phyloP scores from a whole-genome alignment of 1,140 invertebrate species.

The Drosophila mauritiana region DNA sequence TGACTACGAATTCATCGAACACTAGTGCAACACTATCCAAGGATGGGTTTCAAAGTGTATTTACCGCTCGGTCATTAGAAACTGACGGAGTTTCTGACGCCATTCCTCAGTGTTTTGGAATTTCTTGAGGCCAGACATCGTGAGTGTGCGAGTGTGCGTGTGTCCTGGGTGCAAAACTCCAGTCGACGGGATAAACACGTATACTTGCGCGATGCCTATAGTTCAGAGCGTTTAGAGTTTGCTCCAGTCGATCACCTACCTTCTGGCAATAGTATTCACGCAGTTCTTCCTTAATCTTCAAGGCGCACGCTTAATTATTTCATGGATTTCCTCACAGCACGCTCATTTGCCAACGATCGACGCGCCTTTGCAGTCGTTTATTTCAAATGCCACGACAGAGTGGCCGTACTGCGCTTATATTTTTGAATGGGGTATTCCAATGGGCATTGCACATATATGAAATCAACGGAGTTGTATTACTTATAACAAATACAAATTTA shows the following conservation, averaged over 20 bases:
- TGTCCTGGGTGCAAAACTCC: conserved; percentile 22
- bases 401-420: not conserved
- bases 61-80: conserved; percentile 76
- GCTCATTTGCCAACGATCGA: conserved; percentile 13
- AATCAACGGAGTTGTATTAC: too few relatives aligned
- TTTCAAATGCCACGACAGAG: conserved; percentile 25
- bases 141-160: conserved; percentile 2
- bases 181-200: not conserved
- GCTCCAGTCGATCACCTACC: conserved; percentile 10
- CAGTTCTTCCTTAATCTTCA: not conserved
- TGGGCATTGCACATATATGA: too few relatives aligned
- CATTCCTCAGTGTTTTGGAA: conserved; percentile 74
- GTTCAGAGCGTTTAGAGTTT: not conserved
- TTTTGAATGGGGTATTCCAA: not conserved
- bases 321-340: not conserved
- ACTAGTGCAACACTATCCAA: conserved; percentile 32
- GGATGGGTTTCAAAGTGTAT: conserved; percentile 34
- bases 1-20: not conserved
- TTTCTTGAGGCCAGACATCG: conserved; percentile 72
- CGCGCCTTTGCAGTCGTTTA: conserved; percentile 29
- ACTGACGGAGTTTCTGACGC: conserved; percentile 66
- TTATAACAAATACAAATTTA: not conserved
- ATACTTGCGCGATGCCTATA: conserved; percentile 6
- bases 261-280: conserved; percentile 4
- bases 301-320: not conserved